Evolutionary conservation across 2,888 invertebrate species (phyloP).

Genomic region (Latheticus oryzae): DNA sequence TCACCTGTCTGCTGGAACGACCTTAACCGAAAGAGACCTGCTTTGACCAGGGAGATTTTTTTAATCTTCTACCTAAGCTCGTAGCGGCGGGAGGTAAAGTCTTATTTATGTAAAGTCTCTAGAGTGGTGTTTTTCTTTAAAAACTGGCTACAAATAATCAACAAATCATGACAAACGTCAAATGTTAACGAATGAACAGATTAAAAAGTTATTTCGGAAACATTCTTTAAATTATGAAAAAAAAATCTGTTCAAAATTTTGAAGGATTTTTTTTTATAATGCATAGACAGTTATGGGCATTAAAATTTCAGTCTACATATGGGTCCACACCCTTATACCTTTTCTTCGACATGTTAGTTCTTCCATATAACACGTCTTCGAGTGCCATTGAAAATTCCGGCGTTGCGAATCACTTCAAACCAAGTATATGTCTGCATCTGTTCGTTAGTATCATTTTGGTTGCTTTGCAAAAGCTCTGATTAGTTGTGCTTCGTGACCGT

Average conservation of each 20-base stretch:
- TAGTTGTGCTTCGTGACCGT: slow-evolving; percentile 59
- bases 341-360: slow-evolving; percentile 14
- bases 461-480: slow-evolving; percentile 61
- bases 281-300: too few relatives aligned
- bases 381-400: slow-evolving; percentile 56
- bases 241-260: too few relatives aligned
- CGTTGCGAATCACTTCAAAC: slow-evolving; percentile 57
- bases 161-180: slow-evolving; percentile 25
- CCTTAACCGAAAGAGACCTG: slow-evolving; percentile 33
- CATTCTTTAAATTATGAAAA: too few relatives aligned
- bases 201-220: neutral
- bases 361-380: slow-evolving; percentile 50
- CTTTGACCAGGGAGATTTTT: slow-evolving; percentile 26
- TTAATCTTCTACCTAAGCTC: slow-evolving; percentile 35
- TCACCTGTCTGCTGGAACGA: slow-evolving; percentile 40
- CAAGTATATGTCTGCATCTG: slow-evolving; percentile 50
- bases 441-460: slow-evolving; percentile 52
- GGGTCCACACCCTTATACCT: too few relatives aligned
- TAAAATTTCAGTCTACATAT: too few relatives aligned
- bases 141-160: slow-evolving; percentile 29
- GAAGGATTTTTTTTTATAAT: too few relatives aligned
- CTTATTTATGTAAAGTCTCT: slow-evolving; percentile 37
- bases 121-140: slow-evolving; percentile 35
- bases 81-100: slow-evolving; percentile 34
- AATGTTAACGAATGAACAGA: slow-evolving; percentile 17